Base-by-base conservation (phyloP, 92 coral and sea anemone genomes). In the Phenganax stokvisi region DNA sequence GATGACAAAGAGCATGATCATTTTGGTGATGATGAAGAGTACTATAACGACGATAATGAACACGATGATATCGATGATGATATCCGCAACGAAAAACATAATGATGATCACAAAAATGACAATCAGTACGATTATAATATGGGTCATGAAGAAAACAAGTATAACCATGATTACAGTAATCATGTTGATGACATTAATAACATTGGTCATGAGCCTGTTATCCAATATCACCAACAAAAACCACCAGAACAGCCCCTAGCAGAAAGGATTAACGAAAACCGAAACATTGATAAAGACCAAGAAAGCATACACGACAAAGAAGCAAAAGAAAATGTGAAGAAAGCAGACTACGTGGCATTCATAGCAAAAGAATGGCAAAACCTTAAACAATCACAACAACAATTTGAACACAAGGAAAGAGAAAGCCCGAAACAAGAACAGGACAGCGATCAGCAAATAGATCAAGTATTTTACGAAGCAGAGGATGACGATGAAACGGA, bases 311-410 rank as follows among this genome's bases (percentile, higher is more conserved):
- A 44, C 54, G 60, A 72, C 13, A 8, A 28, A 54, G 56, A 76
- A 9, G 55, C 47, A 76, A 12, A 58, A 25, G 13, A 20, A 20
- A 20, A 74, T 17, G 31, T n/a, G 8, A 54, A 54, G 2, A 59
- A 27, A 59, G 28, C 28, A 31, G 30, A 63, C 56, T 76, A 76
- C 69, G 56, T 12, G 7, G 12, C 31, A 37, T 76, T 57, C 53
- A 57, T 76, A 30, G 27, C 51, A 17, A 57, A 37, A 31, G 80
- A 58, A 76, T 76, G 80, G 80, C 80, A 28, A 30, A 76, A 76
- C 53, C 16, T 76, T 7, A 76, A 76, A 31, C 27, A 57, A 28
- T 69, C 13, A 3, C 80, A 76, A 76, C 51, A 63, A 76, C 80
- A 58, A 4, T 76, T 76, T 76, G 80, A 76, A 57, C 4, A 28